Evolutionary conservation across 2,797 vertebrate species (phyloP).

Genomic region (Phoebastria nigripes): DNA sequence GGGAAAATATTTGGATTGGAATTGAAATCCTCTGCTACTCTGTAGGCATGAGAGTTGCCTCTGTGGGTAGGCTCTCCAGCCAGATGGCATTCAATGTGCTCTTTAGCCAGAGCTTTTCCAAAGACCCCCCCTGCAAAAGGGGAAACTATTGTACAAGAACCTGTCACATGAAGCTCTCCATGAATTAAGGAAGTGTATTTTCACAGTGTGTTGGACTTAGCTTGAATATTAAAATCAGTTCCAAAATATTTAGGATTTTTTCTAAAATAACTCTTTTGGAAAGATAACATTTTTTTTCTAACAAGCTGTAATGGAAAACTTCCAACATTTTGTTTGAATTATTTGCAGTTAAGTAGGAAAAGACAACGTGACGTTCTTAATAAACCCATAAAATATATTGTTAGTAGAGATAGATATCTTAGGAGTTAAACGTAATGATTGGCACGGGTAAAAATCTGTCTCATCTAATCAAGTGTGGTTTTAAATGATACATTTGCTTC

Average conservation of each 20-base stretch:
- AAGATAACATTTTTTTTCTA: conserved; percentile 2
- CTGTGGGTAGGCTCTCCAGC: neutral
- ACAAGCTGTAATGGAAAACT: neutral
- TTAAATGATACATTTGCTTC: neutral
- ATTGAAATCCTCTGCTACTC: neutral
- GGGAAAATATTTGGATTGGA: conserved; percentile 42
- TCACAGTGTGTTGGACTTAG: neutral
- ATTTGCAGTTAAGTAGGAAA: conserved; percentile 6
- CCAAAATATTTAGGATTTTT: conserved; percentile 4
- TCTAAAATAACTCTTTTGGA: neutral
- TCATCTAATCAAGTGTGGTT: neutral
- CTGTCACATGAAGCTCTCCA: neutral
- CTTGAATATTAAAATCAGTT: neutral
- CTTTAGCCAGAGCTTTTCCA: neutral
- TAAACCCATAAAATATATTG: conserved; percentile 7
- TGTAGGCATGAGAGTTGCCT: neutral
- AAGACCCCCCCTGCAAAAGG: neutral
- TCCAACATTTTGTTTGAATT: conserved; percentile 20
- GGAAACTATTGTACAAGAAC: neutral
- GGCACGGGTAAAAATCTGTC: neutral
- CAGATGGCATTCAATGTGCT: neutral
- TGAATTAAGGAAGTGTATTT: neutral
- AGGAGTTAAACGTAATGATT: neutral
- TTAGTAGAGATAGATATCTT: neutral
- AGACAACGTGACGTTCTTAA: neutral